Conservation (phyloP, 2,888 invertebrate species). For the Polydrusus tereticollis region DNA sequence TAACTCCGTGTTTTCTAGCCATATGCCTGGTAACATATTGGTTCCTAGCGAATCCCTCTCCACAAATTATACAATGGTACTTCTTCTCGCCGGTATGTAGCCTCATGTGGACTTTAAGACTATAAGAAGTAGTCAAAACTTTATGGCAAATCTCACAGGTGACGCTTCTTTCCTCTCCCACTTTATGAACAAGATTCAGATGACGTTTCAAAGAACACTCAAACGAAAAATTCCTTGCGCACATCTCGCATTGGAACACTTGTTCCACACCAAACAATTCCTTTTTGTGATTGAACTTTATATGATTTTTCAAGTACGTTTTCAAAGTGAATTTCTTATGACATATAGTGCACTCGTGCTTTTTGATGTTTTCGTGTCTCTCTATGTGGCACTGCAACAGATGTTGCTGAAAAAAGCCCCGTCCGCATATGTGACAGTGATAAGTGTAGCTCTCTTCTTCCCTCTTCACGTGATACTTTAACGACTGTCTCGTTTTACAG, state of each 20-base stretch:
- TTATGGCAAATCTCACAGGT: conserved; percentile 58
- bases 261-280: conserved; percentile 58
- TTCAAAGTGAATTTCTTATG: conserved; percentile 55
- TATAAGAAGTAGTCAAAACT: conserved; percentile 58
- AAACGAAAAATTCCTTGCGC: conserved; percentile 58
- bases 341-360: conserved; percentile 57
- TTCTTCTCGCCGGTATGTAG: conserved; percentile 59
- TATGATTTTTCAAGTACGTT: conserved; percentile 57
- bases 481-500: conserved; percentile 13
- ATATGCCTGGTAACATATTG: conserved; percentile 47
- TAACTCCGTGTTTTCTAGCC: conserved; percentile 9
- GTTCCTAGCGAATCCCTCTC: conserved; percentile 55
- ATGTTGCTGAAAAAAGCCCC: conserved; percentile 41
- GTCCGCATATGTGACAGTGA: conserved; percentile 50
- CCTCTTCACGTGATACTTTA: conserved; percentile 34
- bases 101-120: conserved; percentile 60
- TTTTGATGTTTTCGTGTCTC: conserved; percentile 57
- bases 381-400: conserved; percentile 51
- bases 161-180: conserved; percentile 54
- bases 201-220: conserved; percentile 59
- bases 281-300: conserved; percentile 59
- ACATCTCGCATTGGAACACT: conserved; percentile 56
- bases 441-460: conserved; percentile 51
- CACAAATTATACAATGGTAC: conserved; percentile 57
- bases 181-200: conserved; percentile 58